phyloP scores from a whole-genome alignment of 2,113 vertebrate species.

The Anarrhichthys ocellatus region DNA sequence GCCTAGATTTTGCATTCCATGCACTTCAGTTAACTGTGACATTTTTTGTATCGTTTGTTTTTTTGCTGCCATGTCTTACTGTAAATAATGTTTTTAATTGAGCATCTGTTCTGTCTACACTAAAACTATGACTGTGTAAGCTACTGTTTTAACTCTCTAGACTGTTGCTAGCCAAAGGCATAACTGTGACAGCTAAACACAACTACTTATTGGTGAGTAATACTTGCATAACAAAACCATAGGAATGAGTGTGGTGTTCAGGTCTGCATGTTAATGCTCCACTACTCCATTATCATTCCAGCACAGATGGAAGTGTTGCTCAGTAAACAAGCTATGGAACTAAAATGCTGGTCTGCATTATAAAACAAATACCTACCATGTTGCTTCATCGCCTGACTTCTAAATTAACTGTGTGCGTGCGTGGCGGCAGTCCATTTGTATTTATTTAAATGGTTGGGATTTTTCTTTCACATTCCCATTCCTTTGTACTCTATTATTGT shows the following conservation, averaged over 20 bases:
- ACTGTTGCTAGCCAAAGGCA: slow-evolving; percentile 81
- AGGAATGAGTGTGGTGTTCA: slow-evolving; percentile 61
- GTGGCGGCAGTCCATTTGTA: slow-evolving; percentile 80
- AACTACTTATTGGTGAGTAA: slow-evolving; percentile 52
- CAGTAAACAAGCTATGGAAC: slow-evolving; percentile 43
- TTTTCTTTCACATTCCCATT: slow-evolving; percentile 83
- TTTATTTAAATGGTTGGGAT: slow-evolving; percentile 86
- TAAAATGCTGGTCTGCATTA: slow-evolving; percentile 43
- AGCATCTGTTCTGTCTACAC: slow-evolving; percentile 78
- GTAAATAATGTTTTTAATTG: slow-evolving; percentile 87
- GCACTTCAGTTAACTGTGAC: slow-evolving; percentile 88
- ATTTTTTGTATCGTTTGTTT: slow-evolving; percentile 64
- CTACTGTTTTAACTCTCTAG: slow-evolving; percentile 86
- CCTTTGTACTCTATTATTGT: slow-evolving; percentile 86
- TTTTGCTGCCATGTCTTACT: slow-evolving; percentile 80
- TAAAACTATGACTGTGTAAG: slow-evolving; percentile 86
- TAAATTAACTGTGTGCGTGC: neutral
- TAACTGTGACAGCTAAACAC: slow-evolving; percentile 66
- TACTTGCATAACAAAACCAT: slow-evolving; percentile 54
- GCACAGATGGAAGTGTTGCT: slow-evolving; percentile 42
- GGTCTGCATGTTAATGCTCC: slow-evolving; percentile 52
- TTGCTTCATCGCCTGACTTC: slow-evolving; percentile 51
- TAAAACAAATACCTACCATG: slow-evolving; percentile 28
- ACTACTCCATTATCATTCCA: slow-evolving; percentile 35
- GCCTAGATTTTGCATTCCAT: slow-evolving; percentile 85